phyloP scores from a whole-genome alignment of 2,888 invertebrate species.

The Dendrolimus pini region DNA sequence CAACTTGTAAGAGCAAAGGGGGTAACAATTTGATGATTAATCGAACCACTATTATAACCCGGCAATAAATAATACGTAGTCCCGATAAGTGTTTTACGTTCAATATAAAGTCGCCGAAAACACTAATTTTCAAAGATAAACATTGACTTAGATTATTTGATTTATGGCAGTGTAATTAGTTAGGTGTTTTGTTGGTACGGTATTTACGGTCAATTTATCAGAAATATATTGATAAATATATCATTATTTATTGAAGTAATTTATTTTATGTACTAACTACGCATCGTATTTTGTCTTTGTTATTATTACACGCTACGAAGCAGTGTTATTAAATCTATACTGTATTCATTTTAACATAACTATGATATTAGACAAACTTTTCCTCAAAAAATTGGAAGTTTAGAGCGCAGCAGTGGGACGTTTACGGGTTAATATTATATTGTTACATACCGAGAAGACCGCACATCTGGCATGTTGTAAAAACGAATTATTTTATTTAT shows the following conservation, averaged over 20 bases:
- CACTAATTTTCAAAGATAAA: background rate
- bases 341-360: too few species aligned
- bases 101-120: background rate
- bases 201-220: background rate
- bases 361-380: too few species aligned
- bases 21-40: background rate
- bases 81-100: background rate
- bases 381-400: too few species aligned
- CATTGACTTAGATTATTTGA: background rate
- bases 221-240: background rate
- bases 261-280: too few species aligned
- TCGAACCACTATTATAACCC: background rate
- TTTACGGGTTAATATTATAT: too few species aligned
- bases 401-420: too few species aligned
- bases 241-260: background rate
- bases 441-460: too few species aligned
- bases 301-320: too few species aligned
- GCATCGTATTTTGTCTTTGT: too few species aligned
- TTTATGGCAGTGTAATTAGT: background rate
- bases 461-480: too few species aligned
- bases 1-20: background rate
- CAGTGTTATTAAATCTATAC: too few species aligned
- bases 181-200: background rate
- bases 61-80: background rate
- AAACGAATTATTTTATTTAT: too few species aligned